A percentile compares a stretch with the other conserved stretches of the same genome.
Evolutionary conservation across 2,113 vertebrate species (phyloP).

Genomic region (Petaurus breviceps): DNA sequence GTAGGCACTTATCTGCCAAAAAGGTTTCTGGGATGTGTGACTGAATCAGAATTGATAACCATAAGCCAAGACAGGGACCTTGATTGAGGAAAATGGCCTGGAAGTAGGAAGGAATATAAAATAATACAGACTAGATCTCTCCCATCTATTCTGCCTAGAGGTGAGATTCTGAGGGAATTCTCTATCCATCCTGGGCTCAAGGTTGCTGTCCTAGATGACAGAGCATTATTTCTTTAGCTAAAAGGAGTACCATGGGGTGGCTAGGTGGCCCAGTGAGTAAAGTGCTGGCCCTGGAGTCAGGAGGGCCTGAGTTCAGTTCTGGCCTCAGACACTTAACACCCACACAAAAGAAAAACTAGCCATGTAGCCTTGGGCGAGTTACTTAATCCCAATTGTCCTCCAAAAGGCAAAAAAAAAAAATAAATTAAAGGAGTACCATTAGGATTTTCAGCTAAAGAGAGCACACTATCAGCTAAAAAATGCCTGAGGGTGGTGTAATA

Average conservation of each 20-base stretch:
- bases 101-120: neutral
- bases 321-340: too few relatives aligned
- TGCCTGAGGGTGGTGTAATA: neutral
- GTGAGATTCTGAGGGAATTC: neutral
- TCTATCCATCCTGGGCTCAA: neutral
- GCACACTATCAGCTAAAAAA: too few relatives aligned
- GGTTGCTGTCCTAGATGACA: neutral
- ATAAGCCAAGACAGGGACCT: neutral
- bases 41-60: neutral
- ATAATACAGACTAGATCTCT: neutral
- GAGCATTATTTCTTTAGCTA: neutral
- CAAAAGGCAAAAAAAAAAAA: too few relatives aligned
- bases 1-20: neutral
- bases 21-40: neutral
- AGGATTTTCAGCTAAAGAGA: neutral
- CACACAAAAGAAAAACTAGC: too few relatives aligned
- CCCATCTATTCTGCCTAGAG: neutral
- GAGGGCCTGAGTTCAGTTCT: too few relatives aligned
- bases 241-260: too few relatives aligned
- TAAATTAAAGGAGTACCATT: too few relatives aligned
- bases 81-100: neutral
- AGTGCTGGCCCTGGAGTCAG: too few relatives aligned
- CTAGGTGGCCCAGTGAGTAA: too few relatives aligned
- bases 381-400: too few relatives aligned
- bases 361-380: too few relatives aligned